phyloP scores from a whole-genome alignment of 2,113 vertebrate genomes.

The Syngnathus typhle region DNA sequence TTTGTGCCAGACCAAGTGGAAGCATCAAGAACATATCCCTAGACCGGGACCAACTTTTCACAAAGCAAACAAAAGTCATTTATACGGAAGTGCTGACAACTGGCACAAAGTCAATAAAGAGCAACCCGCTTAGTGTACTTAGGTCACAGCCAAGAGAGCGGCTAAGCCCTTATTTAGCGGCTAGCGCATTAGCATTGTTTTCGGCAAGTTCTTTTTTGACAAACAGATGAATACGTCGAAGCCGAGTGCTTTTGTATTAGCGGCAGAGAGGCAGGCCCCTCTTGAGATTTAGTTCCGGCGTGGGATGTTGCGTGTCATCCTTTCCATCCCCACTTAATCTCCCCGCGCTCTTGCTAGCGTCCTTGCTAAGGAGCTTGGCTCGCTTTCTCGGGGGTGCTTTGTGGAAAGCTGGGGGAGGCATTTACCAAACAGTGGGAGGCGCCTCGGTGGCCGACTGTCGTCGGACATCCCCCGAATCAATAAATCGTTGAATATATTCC shows the following conservation, averaged over 20 bases:
- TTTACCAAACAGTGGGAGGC: not conserved
- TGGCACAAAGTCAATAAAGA: not conserved
- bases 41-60: not conserved
- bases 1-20: too few species aligned
- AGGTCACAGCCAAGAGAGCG: not conserved
- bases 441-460: not conserved
- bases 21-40: too few species aligned
- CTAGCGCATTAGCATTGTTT: not conserved
- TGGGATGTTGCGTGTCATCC: constrained; percentile 1
- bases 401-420: not conserved
- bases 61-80: not conserved
- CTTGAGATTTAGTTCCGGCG: not conserved
- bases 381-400: not conserved
- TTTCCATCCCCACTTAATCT: constrained; percentile 5
- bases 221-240: constrained; percentile 5
- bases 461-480: constrained; percentile 34
- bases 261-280: not conserved
- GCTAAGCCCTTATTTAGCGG: not conserved
- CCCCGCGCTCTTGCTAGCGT: not conserved
- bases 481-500: constrained; percentile 49
- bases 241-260: not conserved
- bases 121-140: not conserved
- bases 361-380: not conserved
- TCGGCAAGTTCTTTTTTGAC: not conserved
- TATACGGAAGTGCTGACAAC: too few species aligned